phyloP scores from a whole-genome alignment of 2,113 vertebrate genomes.

The Hyaena hyaena region DNA sequence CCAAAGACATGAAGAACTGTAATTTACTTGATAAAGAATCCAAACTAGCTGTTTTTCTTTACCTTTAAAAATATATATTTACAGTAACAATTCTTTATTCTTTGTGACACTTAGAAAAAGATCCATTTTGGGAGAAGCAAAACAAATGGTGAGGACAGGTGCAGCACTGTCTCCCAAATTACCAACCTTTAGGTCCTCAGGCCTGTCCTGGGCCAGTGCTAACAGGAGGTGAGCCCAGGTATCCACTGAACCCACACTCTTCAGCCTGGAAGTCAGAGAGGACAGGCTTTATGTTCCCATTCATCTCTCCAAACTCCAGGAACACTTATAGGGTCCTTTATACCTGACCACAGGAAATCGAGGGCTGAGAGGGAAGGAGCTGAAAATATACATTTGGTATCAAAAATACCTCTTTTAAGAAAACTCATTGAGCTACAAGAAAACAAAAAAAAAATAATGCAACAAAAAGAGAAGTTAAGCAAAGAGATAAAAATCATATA shows the following conservation, averaged over 20 bases:
- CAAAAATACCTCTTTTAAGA: constrained; percentile 70
- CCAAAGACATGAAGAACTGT: background rate
- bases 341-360: constrained; percentile 78
- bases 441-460: background rate
- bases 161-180: constrained; percentile 72
- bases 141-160: constrained; percentile 68
- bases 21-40: background rate
- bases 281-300: constrained; percentile 57
- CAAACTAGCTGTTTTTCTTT: background rate
- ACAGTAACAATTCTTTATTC: constrained; percentile 78
- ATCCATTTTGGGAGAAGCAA: constrained; percentile 71
- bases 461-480: background rate
- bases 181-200: constrained; percentile 58
- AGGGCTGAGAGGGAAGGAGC: constrained; percentile 74
- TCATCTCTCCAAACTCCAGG: constrained; percentile 80
- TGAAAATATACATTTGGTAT: constrained; percentile 79
- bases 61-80: constrained; percentile 83
- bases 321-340: constrained; percentile 76
- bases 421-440: background rate
- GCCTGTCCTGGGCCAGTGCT: constrained; percentile 9
- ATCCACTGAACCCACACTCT: constrained; percentile 37
- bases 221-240: constrained; percentile 41
- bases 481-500: background rate
- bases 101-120: constrained; percentile 78
- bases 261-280: constrained; percentile 39